Conservation (phyloP, 2,113 vertebrate genomes). For the Zosterops hypoxanthus region DNA sequence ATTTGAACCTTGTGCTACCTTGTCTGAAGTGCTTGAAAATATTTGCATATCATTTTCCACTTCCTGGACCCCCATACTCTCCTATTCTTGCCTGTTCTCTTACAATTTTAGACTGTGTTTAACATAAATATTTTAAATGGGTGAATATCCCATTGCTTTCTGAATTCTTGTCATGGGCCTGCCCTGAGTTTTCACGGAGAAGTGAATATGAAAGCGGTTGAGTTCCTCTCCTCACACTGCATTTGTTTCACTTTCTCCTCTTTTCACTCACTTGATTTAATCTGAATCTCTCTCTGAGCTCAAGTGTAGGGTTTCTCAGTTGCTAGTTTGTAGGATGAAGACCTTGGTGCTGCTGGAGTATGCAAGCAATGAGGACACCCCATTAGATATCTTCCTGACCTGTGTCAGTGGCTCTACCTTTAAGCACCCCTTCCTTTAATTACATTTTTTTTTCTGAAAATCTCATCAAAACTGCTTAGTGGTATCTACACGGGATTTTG, state of each 20-base stretch:
- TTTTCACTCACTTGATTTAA: slow-evolving; percentile 11
- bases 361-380: neutral
- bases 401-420: neutral
- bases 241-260: slow-evolving; percentile 70
- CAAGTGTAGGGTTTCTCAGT: neutral
- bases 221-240: slow-evolving; percentile 75
- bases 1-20: neutral
- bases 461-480: neutral
- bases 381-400: neutral
- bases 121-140: neutral
- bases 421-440: neutral
- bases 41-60: neutral
- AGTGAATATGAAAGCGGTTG: slow-evolving; percentile 83
- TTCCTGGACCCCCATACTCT: neutral
- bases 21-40: neutral
- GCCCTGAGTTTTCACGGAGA: slow-evolving; percentile 71
- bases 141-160: slow-evolving; percentile 21
- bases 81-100: neutral
- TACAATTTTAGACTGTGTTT: neutral
- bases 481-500: neutral
- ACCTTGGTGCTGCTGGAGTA: neutral
- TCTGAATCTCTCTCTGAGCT: neutral
- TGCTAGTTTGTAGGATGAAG: neutral
- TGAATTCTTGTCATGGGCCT: neutral
- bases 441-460: neutral